These are phyloP conservation scores for Calvadosia cruxmelitensis DNA, from an alignment of 30 jellyfish, hydroid and myxozoan genomes.

Conservation along the genomic window DNA sequence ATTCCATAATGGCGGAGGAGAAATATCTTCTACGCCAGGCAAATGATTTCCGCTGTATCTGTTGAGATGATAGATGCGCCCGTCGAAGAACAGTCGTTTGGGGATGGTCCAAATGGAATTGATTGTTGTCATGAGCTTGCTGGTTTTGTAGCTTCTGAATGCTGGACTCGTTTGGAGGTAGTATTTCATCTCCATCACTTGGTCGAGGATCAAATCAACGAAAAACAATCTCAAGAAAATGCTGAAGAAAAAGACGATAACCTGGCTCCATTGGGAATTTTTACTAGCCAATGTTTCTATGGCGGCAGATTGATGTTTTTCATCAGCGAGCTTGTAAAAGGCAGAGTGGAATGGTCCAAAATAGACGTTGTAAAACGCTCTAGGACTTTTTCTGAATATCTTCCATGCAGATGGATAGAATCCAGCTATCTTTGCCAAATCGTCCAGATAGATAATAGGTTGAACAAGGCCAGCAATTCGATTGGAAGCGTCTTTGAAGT, in stretches of 20 bases:
- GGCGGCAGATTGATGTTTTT: slow-evolving; percentile 33
- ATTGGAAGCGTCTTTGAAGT: slow-evolving; percentile 52
- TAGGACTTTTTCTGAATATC: slow-evolving; percentile 47
- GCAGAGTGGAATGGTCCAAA: slow-evolving; percentile 83
- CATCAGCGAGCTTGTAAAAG: slow-evolving; percentile 57
- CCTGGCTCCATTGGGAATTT: slow-evolving; percentile 22
- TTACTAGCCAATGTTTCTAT: slow-evolving; percentile 43
- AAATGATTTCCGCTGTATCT: no score
- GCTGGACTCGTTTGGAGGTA: slow-evolving; percentile 37
- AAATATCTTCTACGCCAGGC: no score
- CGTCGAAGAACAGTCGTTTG: slow-evolving; percentile 56
- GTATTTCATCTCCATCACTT: slow-evolving; percentile 42
- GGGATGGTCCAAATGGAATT: slow-evolving; percentile 77
- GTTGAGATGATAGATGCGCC: no score
- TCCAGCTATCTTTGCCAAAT: slow-evolving; percentile 52
- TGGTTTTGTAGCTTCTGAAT: slow-evolving; percentile 12
- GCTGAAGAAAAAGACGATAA: slow-evolving; percentile 26
- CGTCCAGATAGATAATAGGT: slow-evolving; percentile 67
- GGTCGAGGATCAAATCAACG: slow-evolving; percentile 79
- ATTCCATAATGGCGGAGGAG: no score
- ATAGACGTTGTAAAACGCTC: slow-evolving; percentile 51
- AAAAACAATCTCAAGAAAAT: slow-evolving; percentile 40
- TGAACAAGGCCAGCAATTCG: slow-evolving; percentile 59
- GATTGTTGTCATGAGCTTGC: slow-evolving; percentile 18
- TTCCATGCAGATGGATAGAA: slow-evolving; percentile 76